Conservation (phyloP, 30 jellyfish, hydroid and myxozoan genomes). For the Aurelia sp. region DNA sequence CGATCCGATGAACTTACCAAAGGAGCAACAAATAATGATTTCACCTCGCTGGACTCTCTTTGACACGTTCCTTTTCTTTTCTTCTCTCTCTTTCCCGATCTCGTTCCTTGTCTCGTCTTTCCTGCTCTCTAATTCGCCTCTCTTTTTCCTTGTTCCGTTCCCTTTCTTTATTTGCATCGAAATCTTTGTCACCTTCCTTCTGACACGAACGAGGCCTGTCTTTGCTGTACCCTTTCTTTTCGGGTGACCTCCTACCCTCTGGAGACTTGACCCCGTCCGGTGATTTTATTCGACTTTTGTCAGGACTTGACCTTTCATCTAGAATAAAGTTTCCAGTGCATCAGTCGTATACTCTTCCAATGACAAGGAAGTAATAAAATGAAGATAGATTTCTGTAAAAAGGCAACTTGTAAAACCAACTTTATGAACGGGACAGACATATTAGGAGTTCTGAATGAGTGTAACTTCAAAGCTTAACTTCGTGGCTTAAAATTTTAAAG, state of each 20-base stretch:
- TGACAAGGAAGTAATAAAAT: too few species aligned
- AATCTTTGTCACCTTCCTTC: slow-evolving; percentile 30
- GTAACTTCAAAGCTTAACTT: too few species aligned
- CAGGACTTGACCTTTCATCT: slow-evolving; percentile 47
- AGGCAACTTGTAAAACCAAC: too few species aligned
- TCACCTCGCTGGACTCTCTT: slow-evolving; percentile 4
- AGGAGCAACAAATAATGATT: too few species aligned
- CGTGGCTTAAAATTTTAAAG: too few species aligned
- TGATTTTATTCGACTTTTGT: slow-evolving; percentile 48
- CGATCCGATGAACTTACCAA: too few species aligned
- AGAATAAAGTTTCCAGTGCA: background rate
- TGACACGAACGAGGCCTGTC: slow-evolving; percentile 53
- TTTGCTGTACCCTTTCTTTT: slow-evolving; percentile 25
- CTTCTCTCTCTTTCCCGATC: slow-evolving; percentile 28
- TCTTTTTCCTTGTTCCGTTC: slow-evolving; percentile 29
- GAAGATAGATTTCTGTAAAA: too few species aligned
- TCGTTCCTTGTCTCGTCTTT: slow-evolving; percentile 19
- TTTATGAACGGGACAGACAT: too few species aligned
- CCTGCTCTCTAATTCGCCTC: slow-evolving; percentile 41
- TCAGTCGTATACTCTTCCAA: too few species aligned
- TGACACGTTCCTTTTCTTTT: slow-evolving; percentile 22
- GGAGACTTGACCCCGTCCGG: slow-evolving; percentile 54
- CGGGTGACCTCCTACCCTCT: slow-evolving; percentile 47
- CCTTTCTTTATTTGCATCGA: background rate
- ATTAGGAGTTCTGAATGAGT: too few species aligned